Evolutionary conservation across 2,888 invertebrate genomes (phyloP), one percentile per base, ranked within the genome.

Genomic region (Raillietiella orientalis): DNA sequence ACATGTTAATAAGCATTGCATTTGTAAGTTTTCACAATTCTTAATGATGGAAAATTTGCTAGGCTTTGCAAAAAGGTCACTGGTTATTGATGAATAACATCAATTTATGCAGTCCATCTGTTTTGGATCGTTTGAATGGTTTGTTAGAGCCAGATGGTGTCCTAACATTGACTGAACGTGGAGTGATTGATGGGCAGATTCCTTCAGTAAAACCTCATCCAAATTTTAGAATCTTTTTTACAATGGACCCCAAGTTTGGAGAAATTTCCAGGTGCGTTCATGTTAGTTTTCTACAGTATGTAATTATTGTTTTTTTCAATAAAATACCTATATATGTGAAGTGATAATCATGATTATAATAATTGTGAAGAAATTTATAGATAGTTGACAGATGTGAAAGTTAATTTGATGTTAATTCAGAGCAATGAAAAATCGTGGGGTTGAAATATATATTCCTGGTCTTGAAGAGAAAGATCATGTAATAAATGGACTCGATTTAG

Each of bases 401-500:
- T 17, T 17, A 6, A 17, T n/a, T n/a, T n/a, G 6, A 13, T 32
- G 31, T 34, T 28, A 31, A 44, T 47, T 28, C 40, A 61, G 77
- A 36, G 96, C 96, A 0, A 99, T 99, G 96, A 59, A 93, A 31
- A 99, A 99, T 46, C 59, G 96, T 39, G 87, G 93, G 3, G 62
- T 96, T 0, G 96, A 99, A 53, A 66, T 96, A 37, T 70, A 47
- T 40, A 41, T 70, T 28, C 40, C 50, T 11, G 33, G 31, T 17
- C 6, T 17, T 17, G 19, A 17, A n/a, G 19, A 17, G 6, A n/a
- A 17, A 17, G 19, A 17, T n/a, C n/a, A 8, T n/a, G n/a, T n/a
- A n/a, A n/a, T n/a, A n/a, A n/a, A n/a, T n/a, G n/a, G n/a, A n/a
- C n/a, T n/a, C n/a, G n/a, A n/a, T n/a, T n/a, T n/a, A n/a, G n/a